Conservation (phyloP, 2,888 invertebrate species). For the Nemotelus pantherinus region DNA sequence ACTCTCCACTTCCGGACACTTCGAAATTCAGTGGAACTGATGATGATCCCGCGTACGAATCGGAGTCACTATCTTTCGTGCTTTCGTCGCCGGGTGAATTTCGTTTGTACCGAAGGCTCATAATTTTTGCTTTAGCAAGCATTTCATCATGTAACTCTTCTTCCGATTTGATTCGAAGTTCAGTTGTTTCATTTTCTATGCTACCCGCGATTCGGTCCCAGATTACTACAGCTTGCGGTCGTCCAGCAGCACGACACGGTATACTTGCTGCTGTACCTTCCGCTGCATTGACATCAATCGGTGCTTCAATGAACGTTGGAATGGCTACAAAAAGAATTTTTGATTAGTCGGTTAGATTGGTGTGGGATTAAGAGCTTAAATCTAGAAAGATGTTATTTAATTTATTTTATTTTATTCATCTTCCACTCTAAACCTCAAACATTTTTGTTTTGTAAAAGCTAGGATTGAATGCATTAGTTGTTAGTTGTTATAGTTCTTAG, state of each 20-base stretch:
- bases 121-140: constrained; percentile 55
- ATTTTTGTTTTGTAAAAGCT: no score
- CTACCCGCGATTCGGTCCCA: constrained; percentile 51
- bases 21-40: constrained; percentile 53
- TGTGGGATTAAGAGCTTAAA: no score
- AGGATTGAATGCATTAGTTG: no score
- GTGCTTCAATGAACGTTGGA: constrained; percentile 55
- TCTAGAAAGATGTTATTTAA: no score
- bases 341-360: no score
- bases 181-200: constrained; percentile 51
- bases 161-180: constrained; percentile 56
- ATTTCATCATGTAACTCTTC: constrained; percentile 61
- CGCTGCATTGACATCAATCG: constrained; percentile 54
- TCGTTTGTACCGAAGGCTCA: constrained; percentile 55
- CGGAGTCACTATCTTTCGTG: constrained; percentile 14
- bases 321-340: constrained; percentile 49
- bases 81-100: constrained; percentile 3
- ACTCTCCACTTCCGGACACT: constrained; percentile 54
- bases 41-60: constrained; percentile 20
- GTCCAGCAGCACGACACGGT: constrained; percentile 55
- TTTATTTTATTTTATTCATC: no score
- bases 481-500: no score
- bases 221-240: constrained; percentile 53
- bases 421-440: no score
- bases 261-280: constrained; percentile 54